Evolutionary conservation across 2,797 vertebrate species (phyloP).

Genomic region (Menidia menidia): DNA sequence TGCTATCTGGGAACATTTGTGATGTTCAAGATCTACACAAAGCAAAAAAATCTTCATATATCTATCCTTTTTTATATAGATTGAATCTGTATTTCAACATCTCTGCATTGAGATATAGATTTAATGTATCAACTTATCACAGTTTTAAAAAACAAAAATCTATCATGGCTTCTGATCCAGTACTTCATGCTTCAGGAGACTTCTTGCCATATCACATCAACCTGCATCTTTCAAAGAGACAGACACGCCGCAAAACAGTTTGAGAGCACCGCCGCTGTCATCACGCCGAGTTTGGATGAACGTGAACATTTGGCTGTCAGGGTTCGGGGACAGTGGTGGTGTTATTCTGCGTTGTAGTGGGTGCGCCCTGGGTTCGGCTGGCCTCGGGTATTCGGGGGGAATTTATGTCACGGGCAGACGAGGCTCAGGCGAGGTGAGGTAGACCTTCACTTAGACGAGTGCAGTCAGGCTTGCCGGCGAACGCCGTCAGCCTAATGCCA

Average conservation of each 20-base stretch:
- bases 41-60: background rate
- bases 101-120: too few relatives aligned
- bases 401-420: slow-evolving; percentile 54
- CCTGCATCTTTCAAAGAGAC: slow-evolving; percentile 16
- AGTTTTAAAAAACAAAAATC: too few relatives aligned
- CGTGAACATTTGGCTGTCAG: slow-evolving; percentile 18
- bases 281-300: slow-evolving; percentile 15
- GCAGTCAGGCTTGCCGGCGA: slow-evolving; percentile 70
- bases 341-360: slow-evolving; percentile 9
- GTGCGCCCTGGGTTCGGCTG: slow-evolving; percentile 5
- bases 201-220: slow-evolving; percentile 7
- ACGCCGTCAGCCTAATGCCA: slow-evolving; percentile 67
- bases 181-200: background rate
- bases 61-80: too few relatives aligned
- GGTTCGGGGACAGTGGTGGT: slow-evolving; percentile 2
- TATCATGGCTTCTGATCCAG: slow-evolving; percentile 1
- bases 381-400: slow-evolving; percentile 54
- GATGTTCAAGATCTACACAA: background rate
- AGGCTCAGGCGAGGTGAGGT: slow-evolving; percentile 58
- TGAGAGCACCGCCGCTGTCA: slow-evolving; percentile 7
- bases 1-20: background rate
- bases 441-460: slow-evolving; percentile 60
- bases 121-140: too few relatives aligned
- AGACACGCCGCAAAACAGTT: slow-evolving; percentile 14
- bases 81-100: too few relatives aligned